Conservation (phyloP, 35 echinoderm and acorn worm species). For the Nesometra sesokonis region DNA sequence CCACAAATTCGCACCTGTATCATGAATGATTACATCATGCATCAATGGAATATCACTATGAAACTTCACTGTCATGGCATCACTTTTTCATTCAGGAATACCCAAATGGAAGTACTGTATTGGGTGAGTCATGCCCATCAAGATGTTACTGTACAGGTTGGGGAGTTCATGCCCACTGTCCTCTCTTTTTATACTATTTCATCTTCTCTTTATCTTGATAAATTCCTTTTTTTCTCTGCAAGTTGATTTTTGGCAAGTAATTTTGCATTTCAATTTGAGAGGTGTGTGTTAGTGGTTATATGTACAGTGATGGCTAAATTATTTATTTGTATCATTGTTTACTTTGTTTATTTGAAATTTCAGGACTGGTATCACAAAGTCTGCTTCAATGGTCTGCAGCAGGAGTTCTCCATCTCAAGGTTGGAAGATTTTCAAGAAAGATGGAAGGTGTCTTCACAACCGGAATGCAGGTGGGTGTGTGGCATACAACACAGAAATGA, state of each 20-base stretch:
- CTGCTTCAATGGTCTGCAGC: slow-evolving; percentile 26
- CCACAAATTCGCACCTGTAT: too few species aligned
- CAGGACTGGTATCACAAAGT: slow-evolving; percentile 40
- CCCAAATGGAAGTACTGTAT: too few species aligned
- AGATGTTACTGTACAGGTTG: too few species aligned
- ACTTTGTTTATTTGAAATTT: not conserved
- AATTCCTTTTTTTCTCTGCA: not conserved
- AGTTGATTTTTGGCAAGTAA: not conserved
- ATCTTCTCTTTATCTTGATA: too few species aligned
- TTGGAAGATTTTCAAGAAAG: slow-evolving; percentile 42
- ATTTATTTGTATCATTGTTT: not conserved
- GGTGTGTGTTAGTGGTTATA: not conserved
- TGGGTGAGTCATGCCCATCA: too few species aligned
- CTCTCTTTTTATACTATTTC: too few species aligned
- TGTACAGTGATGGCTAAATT: not conserved
- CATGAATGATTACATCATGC: too few species aligned
- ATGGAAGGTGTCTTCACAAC: slow-evolving; percentile 32
- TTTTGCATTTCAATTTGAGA: not conserved
- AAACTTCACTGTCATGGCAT: too few species aligned
- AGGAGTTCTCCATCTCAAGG: slow-evolving; percentile 29
- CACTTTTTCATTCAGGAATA: too few species aligned
- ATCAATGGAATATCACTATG: too few species aligned
- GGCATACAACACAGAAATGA: too few species aligned
- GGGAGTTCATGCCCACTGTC: too few species aligned
- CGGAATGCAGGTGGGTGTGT: slow-evolving; percentile 54